Conservation (phyloP, 1,140 invertebrate genomes). For the Anadara kagoshimensis region DNA sequence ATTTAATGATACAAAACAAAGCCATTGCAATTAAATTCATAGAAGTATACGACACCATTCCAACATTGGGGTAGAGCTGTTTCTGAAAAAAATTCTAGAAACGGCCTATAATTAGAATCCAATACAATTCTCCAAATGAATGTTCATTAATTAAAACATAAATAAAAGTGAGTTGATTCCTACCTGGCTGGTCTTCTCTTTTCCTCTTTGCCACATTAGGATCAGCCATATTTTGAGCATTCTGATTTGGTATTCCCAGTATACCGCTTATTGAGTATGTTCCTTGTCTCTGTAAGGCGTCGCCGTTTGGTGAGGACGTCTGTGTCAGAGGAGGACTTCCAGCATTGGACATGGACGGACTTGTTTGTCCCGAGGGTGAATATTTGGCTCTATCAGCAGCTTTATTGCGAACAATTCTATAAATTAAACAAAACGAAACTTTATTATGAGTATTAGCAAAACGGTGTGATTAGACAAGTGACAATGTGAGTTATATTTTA, state of each 20-base stretch:
- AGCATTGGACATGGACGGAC: slow-evolving; percentile 35
- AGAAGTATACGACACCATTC: no score
- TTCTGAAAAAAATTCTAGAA: no score
- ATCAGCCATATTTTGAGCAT: slow-evolving; percentile 36
- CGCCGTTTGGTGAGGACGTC: slow-evolving; percentile 43
- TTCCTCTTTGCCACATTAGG: slow-evolving; percentile 45
- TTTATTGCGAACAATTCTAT: slow-evolving; percentile 60
- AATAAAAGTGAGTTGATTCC: neutral
- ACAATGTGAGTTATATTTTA: no score
- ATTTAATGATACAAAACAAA: no score
- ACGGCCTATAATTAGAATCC: no score
- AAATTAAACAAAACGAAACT: slow-evolving; percentile 14
- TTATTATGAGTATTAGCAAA: no score
- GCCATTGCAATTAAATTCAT: no score
- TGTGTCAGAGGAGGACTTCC: slow-evolving; percentile 30
- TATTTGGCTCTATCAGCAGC: slow-evolving; percentile 53
- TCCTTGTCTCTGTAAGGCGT: slow-evolving; percentile 34
- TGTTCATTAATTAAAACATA: neutral
- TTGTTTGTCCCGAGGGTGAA: slow-evolving; percentile 34
- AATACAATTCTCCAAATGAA: no score
- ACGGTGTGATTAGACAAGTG: no score
- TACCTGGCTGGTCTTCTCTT: slow-evolving; percentile 46
- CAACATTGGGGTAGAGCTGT: no score
- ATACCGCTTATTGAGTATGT: slow-evolving; percentile 52
- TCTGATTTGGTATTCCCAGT: slow-evolving; percentile 43